Evolutionary conservation across 1,140 invertebrate genomes (phyloP), one percentile per base, ranked within the genome.

Genomic region (Atta cephalotes): DNA sequence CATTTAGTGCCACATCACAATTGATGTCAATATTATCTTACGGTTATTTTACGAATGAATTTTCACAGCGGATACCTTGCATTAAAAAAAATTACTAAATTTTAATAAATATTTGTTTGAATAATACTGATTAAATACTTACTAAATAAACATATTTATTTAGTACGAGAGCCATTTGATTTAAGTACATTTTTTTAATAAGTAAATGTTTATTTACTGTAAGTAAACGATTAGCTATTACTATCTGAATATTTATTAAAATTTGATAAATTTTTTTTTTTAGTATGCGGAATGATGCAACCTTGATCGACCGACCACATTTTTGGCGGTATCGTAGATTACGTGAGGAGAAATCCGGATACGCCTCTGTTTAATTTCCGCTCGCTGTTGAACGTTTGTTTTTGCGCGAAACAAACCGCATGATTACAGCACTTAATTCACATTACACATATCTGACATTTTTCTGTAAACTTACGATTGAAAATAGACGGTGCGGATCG

Each of bases 321-420:
- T 72, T 62, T 74, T 74, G 56, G 39, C 53, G 35, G 10, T 18
- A 10, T 49, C 4, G 35, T 28, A 82, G 51, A 82, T 74, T 60
- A 74, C 35, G 25, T 45, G 31, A 31, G 12, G 35, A 60, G 39
- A 82, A 49, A 72, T 45, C 60, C 45, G 74, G 58, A 70, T 70
- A 58, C 14, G 53, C 7, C 12, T 82, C 68, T 39, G 53, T 18
- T 74, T 35, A 49, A 62, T 82, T 82, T 82, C 18, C 68, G 35
- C 16, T 31, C 66, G n/a, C 5, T 28, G 45, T 2, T 25, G 16
- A n/a, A 21, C n/a, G 56, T 62, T 82, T 18, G 68, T 82, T 82
- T 74, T 21, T 70, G 49, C 21, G 10, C 28, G 28, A 12, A 71
- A 18, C 31, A 39, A 39, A 58, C 16, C 53, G 35, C 35, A 45